Base-by-base conservation (phyloP, 1,140 invertebrate genomes). In the Hydropsyche tenuis region DNA sequence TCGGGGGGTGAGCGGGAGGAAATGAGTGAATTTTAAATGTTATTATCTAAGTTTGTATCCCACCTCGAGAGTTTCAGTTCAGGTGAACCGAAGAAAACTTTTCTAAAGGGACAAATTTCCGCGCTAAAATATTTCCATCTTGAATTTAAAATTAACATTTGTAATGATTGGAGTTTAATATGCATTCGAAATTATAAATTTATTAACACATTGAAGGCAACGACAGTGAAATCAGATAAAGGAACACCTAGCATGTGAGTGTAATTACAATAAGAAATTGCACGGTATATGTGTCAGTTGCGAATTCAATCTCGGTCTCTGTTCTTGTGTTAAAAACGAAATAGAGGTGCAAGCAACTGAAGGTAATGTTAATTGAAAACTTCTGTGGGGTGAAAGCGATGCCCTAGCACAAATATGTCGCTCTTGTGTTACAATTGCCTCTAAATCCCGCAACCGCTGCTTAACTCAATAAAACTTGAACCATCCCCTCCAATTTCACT, bases 301-400 rank as follows among this genome's bases (percentile, higher is more conserved):
- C 56, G 56, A 60, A 25, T 60, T 23, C 56, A 60, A 60, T 60
- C 23, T 60, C 56, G 48, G 7, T 60, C 20, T 25, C 56, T 27
- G 56, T 60, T 60, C 56, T 25, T 4, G 37, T 23, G 43, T 25
- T n/a, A 18, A 69, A 51, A 37, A 70, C 68, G 68, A 70, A 70
- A 62, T 64, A 48, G 45, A 69, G 64, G 70, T 71, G 72, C 75
- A 76, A 46, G 75, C 56, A 72, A 74, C 66, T 76, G 75, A 69
- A 76, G 75, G 72, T 76, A 76, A 76, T 76, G 69, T 76, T 76
- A 76, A 76, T 76, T 76, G 75, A 74, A 76, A 76, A 76, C 72
- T 71, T 76, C 60, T 60, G 68, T 66, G 51, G 45, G 66, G 23
- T 64, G 30, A 25, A 37, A 37, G 30, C n/a, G 56, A n/a, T 12